Conservation (phyloP, 2,888 invertebrate genomes). For the Eupithecia inturbata region DNA sequence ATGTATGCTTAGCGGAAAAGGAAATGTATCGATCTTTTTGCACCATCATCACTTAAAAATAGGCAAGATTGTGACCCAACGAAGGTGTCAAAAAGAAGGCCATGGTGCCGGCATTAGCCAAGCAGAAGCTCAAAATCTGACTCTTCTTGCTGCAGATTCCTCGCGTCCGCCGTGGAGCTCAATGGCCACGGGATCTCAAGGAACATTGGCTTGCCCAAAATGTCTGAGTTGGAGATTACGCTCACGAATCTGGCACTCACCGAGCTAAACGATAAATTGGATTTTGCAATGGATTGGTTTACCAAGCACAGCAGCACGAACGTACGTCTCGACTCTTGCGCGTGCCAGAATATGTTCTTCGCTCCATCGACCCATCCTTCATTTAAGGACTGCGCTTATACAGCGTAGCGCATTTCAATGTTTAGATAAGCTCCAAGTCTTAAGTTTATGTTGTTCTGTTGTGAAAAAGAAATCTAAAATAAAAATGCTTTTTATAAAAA, state of each 20-base stretch:
- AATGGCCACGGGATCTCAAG: constrained; percentile 73
- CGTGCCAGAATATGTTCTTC: constrained; percentile 59
- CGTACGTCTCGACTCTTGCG: constrained; percentile 55
- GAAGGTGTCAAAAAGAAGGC: not conserved
- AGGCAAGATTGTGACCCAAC: not conserved
- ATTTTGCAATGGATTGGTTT: constrained; percentile 65
- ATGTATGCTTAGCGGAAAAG: not conserved
- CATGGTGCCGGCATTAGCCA: not conserved
- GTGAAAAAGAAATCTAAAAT: not conserved
- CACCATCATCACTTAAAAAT: not conserved
- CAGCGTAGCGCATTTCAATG: constrained; percentile 35
- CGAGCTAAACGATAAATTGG: constrained; percentile 57
- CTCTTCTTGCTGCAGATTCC: constrained; percentile 71
- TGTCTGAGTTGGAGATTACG: constrained; percentile 71
- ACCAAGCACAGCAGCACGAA: constrained; percentile 58
- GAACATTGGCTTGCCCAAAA: constrained; percentile 76
- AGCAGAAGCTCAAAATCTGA: constrained; percentile 25
- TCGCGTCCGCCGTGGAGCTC: constrained; percentile 74
- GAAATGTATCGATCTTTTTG: not conserved
- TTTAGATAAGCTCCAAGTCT: constrained; percentile 12
- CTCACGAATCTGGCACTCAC: constrained; percentile 68
- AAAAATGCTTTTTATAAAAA: constrained; percentile 1
- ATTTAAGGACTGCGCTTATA: constrained; percentile 71
- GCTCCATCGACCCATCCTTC: constrained; percentile 48
- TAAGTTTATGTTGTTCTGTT: constrained; percentile 4